phyloP scores from a whole-genome alignment of 2,888 invertebrate species.

The Asteroscopus sphinx region DNA sequence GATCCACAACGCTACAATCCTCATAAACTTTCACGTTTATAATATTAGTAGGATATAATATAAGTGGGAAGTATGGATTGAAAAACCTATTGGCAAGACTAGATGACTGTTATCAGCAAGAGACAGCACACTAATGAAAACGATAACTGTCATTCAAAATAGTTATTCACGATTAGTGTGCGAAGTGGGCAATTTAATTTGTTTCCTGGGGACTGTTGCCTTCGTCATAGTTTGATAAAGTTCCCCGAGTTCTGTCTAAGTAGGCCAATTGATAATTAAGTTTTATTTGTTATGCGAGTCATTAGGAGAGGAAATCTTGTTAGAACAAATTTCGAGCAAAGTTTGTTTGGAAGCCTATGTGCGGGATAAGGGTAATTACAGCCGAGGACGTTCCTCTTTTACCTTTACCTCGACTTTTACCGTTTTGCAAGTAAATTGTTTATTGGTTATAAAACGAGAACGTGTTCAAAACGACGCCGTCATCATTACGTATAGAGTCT shows the following conservation, averaged over 20 bases:
- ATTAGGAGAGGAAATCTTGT: conserved; percentile 68
- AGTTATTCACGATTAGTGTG: conserved; percentile 42
- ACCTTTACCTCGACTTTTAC: conserved; percentile 54
- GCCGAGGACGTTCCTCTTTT: conserved; percentile 57
- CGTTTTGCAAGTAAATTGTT: conserved; percentile 50
- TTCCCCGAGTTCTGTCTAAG: conserved; percentile 61
- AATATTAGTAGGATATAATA: no score
- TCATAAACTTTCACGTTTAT: no score
- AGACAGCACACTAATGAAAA: no score
- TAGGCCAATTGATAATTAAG: conserved; percentile 73
- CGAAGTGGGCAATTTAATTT: conserved; percentile 53
- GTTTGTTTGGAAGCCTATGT: conserved; percentile 68
- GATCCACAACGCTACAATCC: no score
- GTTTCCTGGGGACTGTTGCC: conserved; percentile 57
- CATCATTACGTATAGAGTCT: no score
- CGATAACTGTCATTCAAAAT: conserved; percentile 27
- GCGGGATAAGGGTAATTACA: conserved; percentile 68
- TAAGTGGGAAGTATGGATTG: no score
- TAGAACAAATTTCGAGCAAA: conserved; percentile 67
- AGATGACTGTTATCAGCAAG: no score
- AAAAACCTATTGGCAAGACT: no score
- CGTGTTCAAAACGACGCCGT: no score
- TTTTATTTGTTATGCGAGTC: conserved; percentile 74
- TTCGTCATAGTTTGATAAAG: conserved; percentile 67
- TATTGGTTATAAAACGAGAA: conserved; percentile 29